A percentile compares a stretch with the other conserved stretches of the same genome.
Conservation (phyloP, 2,888 invertebrate genomes). For the Meghimatium bilineatum region DNA sequence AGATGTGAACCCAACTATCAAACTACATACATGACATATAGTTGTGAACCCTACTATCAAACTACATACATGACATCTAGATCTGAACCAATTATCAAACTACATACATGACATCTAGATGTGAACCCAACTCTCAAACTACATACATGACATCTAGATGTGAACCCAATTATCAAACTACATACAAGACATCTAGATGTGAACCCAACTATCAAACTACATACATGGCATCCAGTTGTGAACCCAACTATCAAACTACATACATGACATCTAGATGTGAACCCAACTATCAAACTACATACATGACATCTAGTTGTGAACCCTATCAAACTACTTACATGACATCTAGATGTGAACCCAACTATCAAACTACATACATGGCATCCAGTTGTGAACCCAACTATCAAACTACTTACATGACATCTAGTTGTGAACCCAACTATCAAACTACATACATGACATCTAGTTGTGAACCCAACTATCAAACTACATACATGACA, state of each 20-base stretch:
- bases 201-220: neutral
- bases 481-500: no score
- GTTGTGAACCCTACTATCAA: no score
- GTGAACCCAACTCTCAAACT: neutral
- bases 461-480: neutral
- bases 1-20: no score
- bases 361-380: neutral
- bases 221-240: no score
- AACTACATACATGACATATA: no score
- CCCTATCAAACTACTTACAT: neutral
- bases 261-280: no score
- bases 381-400: no score
- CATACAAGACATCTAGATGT: neutral
- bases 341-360: neutral
- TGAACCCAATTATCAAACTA: neutral
- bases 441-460: no score
- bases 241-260: neutral
- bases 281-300: neutral
- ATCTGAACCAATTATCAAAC: slow-evolving; percentile 1
- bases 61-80: neutral
- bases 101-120: neutral
- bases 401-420: no score
- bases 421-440: no score
- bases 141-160: neutral
- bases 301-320: no score